Base-by-base conservation (phyloP, 2,113 vertebrate genomes). In the Gyps fulvus region DNA sequence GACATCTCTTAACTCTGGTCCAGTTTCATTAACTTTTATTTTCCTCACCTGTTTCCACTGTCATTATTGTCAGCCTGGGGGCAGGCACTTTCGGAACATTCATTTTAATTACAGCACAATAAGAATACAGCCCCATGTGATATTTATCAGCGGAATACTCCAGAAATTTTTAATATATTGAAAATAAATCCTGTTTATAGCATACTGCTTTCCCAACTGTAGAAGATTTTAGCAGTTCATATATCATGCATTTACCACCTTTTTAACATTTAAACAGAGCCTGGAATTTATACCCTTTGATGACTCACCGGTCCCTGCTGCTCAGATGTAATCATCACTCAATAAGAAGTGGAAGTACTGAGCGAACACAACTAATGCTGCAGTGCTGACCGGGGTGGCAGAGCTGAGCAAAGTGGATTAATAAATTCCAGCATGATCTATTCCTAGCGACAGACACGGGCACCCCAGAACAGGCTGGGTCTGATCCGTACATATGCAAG, bases 21-120 rank as follows among this genome's bases (percentile, higher is more conserved):
- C 94, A 50, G 89, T 96, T 95, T 82, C 79, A 94, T 97, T 95
- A 93, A 91, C 65, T 95, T 91, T 95, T 95, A 94, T 91, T 95
- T 93, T 91, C 67, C 81, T 95, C 83, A 91, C 81, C 74, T 89
- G 54, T 89, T 91, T 93, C 69, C 45, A 59, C 59, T 77, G 49
- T 49, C 77, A 87, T 91, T 92, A 78, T 62, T 76, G 26, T 80
- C 94, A 95, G 78, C 63, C 74, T 65, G 13, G 54, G 71, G 81
- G 70, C 42, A 95, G 54, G 50, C 38, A 71, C 42, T 90, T 93
- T 89, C 88, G 78, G 85, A 93, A 42, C 78, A 85, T 86, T 91
- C 70, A 36, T 89, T 97, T 95, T 95, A 95, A 94, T 95, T 96
- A 85, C 45, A 83, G 58, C 70, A 85, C 74, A 93, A 80, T 85